phyloP scores from a whole-genome alignment of 2,888 invertebrate species.

The Argyresthia goedartella region DNA sequence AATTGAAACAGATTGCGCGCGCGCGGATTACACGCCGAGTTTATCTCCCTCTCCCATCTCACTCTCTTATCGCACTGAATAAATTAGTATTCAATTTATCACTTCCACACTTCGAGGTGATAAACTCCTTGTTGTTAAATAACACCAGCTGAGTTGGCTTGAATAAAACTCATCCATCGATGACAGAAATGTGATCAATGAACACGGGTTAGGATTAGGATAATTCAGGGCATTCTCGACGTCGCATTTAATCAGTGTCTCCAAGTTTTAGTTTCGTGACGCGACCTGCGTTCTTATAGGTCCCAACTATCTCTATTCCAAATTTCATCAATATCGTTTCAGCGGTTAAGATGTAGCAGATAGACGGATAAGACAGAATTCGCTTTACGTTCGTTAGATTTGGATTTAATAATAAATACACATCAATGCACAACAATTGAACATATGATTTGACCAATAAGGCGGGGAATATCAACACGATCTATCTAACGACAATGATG shows the following conservation, averaged over 20 bases:
- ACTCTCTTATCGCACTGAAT: conserved; percentile 50
- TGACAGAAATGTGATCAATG: no score
- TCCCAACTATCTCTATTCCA: no score
- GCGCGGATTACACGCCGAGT: conserved; percentile 31
- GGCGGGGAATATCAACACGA: conserved; percentile 46
- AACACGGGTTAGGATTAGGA: no score
- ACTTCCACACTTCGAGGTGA: conserved; percentile 40
- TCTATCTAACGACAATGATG: conserved; percentile 55
- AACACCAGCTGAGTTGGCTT: conserved; percentile 11
- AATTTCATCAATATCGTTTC: no score
- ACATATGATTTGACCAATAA: conserved; percentile 50
- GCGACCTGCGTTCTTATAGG: no score
- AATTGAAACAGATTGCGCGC: conserved; percentile 11
- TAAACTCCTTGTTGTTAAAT: conserved; percentile 60
- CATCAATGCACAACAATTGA: conserved; percentile 5
- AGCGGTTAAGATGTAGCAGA: no score
- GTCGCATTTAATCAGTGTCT: no score
- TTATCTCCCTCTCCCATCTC: conserved; percentile 42
- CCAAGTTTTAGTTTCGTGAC: no score
- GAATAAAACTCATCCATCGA: neutral
- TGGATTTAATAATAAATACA: no score
- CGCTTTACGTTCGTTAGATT: no score
- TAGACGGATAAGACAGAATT: no score
- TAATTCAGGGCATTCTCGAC: no score
- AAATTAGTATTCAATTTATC: conserved; percentile 69